Evolutionary conservation across 1,140 invertebrate species (phyloP), one percentile per base, ranked within the genome.

Genomic region (Meloidogyne floridensis): DNA sequence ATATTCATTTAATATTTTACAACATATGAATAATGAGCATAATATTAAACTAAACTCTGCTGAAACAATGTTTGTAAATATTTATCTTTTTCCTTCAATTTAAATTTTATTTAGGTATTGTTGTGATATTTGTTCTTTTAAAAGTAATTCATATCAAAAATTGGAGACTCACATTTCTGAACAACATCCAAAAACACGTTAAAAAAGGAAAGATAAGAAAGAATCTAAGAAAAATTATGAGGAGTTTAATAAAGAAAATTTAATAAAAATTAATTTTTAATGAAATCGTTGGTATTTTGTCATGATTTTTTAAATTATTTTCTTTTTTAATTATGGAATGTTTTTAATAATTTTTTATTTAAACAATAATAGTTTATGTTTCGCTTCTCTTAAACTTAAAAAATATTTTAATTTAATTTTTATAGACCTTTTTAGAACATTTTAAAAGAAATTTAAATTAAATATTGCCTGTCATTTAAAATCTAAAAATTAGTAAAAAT

Each of bases 1-100:
- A 65, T 88, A 84, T 79, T 86, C 87, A 7, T 88, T 90, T 84
- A 88, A 88, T 80, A 88, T 88, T 65, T 80, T 88, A 4, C 87
- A 88, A 76, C 87, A 88, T 81, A 76, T 88, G 71, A 88, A 85
- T n/a, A 71, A 79, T 13, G 87, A 89, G 74, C 88, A 88, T 79
- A 59, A 86, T 59, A 72, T 75, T 69, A 65, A 87, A 72, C 59
- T 87, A 6, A 77, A 80, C 71, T 75, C 43, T 5, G 79, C 84
- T 43, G 84, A 85, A 65, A 84, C 86, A 32, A 82, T 86, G 84
- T 84, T 75, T 65, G n/a, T n/a, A 7, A 47, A 6, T 6, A 47
- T 6, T 47, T 47, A 0, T 47, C 0, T 47, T 47, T 8, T 47
- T 47, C 15, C 18, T 76, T 87, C 2, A 86, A 86, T 51, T 78